Conservation (phyloP, 1,140 invertebrate genomes). For the Cataglyphis hispanica region DNA sequence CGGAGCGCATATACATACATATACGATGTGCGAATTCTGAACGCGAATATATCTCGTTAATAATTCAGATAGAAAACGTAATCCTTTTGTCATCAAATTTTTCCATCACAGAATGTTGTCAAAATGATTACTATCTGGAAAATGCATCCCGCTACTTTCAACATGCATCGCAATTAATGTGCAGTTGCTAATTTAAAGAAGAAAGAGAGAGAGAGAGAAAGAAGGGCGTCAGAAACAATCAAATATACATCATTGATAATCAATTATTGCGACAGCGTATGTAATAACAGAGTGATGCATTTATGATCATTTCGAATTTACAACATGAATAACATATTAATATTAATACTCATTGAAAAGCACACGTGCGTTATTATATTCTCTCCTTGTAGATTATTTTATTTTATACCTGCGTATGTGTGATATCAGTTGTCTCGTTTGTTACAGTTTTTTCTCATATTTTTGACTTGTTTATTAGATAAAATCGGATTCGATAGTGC, state of each 20-base stretch:
- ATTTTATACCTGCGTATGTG: not conserved
- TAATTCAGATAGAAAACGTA: not conserved
- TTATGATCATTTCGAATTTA: not conserved
- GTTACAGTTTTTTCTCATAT: not conserved
- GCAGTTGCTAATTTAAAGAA: no score
- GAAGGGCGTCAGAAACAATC: not conserved
- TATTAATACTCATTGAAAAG: not conserved
- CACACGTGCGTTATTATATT: not conserved
- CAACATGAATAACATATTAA: not conserved
- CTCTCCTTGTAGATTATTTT: not conserved
- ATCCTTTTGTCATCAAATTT: no score
- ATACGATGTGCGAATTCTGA: not conserved
- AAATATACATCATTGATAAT: constrained; percentile 11
- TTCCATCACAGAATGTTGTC: no score
- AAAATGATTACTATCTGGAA: no score
- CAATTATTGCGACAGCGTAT: not conserved
- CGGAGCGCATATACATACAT: not conserved
- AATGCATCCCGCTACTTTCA: not conserved
- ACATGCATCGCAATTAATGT: not conserved
- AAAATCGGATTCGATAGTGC: not conserved
- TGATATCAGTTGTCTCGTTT: not conserved
- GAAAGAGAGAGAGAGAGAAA: no score
- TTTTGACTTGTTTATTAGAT: constrained; percentile 1
- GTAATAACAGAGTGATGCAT: constrained; percentile 8
- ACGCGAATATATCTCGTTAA: constrained; percentile 1